phyloP scores from a whole-genome alignment of 2,797 vertebrate species.

The Apogon talboti region DNA sequence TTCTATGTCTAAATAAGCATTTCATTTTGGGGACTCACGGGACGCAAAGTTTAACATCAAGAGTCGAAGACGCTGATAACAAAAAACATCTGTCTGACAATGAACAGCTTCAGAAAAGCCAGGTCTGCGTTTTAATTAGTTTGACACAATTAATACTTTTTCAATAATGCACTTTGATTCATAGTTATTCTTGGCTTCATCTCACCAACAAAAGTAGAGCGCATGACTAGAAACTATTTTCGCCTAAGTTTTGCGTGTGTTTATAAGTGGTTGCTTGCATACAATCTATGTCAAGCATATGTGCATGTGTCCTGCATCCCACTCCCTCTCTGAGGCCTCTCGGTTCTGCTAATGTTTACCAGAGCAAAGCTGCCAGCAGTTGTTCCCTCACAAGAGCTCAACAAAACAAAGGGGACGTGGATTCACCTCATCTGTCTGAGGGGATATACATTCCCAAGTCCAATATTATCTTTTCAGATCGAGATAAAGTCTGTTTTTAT shows the following conservation, averaged over 20 bases:
- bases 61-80: conserved; percentile 53
- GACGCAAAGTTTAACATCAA: conserved; percentile 29
- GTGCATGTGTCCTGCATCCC: conserved; percentile 35
- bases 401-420: conserved; percentile 57
- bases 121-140: conserved; percentile 60
- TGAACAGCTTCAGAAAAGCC: conserved; percentile 38
- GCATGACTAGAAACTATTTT: conserved; percentile 30
- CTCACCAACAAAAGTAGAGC: conserved; percentile 60
- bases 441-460: conserved; percentile 43
- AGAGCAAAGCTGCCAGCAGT: conserved; percentile 71
- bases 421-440: conserved; percentile 49
- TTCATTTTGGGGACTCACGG: conserved; percentile 37
- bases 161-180: conserved; percentile 41
- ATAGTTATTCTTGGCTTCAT: conserved; percentile 55
- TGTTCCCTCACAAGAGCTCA: conserved; percentile 40
- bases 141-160: conserved; percentile 45
- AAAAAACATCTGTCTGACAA: conserved; percentile 48
- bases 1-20: conserved; percentile 60
- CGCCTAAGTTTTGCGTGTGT: conserved; percentile 7
- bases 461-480: conserved; percentile 49
- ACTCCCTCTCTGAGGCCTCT: conserved; percentile 73
- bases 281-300: conserved; percentile 37
- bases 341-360: conserved; percentile 77
- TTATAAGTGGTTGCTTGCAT: conserved; percentile 13
- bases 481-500: conserved; percentile 43